Conservation (phyloP, 2,888 invertebrate species). For the Pristionchus maxplancki region DNA sequence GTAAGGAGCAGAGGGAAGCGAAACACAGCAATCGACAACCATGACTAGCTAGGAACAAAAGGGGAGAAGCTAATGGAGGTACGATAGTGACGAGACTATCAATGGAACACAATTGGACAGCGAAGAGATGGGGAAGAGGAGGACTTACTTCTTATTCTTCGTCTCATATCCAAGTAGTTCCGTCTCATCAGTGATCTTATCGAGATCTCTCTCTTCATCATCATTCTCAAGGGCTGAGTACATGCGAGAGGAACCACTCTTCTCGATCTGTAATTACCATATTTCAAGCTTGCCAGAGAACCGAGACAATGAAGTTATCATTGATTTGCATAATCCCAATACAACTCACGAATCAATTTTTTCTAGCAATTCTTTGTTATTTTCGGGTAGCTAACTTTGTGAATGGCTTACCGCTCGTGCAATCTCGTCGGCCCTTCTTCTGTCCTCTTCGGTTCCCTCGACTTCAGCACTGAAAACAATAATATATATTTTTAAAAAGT, state of each 20-base stretch:
- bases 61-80: constrained; percentile 4
- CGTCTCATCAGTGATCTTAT: constrained; percentile 56
- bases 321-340: not conserved
- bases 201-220: constrained; percentile 79
- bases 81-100: not conserved
- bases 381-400: not conserved
- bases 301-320: not conserved
- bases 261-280: constrained; percentile 84
- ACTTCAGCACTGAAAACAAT: constrained; percentile 37
- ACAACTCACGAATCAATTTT: not conserved
- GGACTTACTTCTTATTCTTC: constrained; percentile 24
- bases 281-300: not conserved
- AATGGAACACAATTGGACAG: not conserved
- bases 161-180: constrained; percentile 38
- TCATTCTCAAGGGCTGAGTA: constrained; percentile 90
- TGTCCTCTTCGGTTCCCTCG: constrained; percentile 34
- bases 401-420: constrained; percentile 25
- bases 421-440: constrained; percentile 19
- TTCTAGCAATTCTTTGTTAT: not conserved
- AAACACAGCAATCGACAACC: not conserved
- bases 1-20: not conserved
- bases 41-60: not conserved
- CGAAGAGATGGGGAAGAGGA: not conserved
- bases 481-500: not conserved
- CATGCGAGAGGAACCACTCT: constrained; percentile 87